These are phyloP conservation scores for Varanus salvator DNA, from an alignment of 2,113 vertebrate genomes.

Conservation along the genomic window DNA sequence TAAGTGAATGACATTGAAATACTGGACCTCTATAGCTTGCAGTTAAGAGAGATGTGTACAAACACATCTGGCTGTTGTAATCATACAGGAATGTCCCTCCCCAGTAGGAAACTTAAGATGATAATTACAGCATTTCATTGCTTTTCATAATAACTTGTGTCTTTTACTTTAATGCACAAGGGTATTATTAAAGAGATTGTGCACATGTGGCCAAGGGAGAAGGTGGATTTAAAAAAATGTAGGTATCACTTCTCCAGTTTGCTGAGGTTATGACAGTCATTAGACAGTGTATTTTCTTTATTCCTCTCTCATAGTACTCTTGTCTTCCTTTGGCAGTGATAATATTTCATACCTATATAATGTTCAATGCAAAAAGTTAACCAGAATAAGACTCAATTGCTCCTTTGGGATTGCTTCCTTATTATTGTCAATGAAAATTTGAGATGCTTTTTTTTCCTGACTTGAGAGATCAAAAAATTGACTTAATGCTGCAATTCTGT, in stretches of 20 bases:
- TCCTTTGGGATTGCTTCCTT: not conserved
- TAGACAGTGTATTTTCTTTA: constrained; percentile 36
- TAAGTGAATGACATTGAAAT: constrained; percentile 67
- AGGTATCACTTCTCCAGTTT: not conserved
- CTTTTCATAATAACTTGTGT: constrained; percentile 55
- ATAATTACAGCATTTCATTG: constrained; percentile 62
- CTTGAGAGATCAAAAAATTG: constrained; percentile 47
- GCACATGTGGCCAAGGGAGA: constrained; percentile 38
- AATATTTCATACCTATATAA: constrained; percentile 58
- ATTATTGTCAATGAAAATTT: not conserved
- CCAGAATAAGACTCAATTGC: constrained; percentile 20
- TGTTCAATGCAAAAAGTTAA: constrained; percentile 57
- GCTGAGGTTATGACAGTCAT: constrained; percentile 53
- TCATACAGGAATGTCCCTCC: constrained; percentile 58
- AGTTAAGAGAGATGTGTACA: constrained; percentile 45
- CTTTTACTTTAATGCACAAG: constrained; percentile 53
- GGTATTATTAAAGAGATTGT: constrained; percentile 54
- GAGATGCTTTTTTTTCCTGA: constrained; percentile 6
- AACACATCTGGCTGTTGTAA: constrained; percentile 54
- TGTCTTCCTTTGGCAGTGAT: constrained; percentile 52
- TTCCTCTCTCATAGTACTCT: constrained; percentile 48
- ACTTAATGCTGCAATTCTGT: not conserved
- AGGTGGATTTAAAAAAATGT: constrained; percentile 37
- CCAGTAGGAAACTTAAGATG: constrained; percentile 55
- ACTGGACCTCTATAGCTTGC: constrained; percentile 65